Conservation (phyloP, 2,113 vertebrate species). For the Otocyon megalotis region DNA sequence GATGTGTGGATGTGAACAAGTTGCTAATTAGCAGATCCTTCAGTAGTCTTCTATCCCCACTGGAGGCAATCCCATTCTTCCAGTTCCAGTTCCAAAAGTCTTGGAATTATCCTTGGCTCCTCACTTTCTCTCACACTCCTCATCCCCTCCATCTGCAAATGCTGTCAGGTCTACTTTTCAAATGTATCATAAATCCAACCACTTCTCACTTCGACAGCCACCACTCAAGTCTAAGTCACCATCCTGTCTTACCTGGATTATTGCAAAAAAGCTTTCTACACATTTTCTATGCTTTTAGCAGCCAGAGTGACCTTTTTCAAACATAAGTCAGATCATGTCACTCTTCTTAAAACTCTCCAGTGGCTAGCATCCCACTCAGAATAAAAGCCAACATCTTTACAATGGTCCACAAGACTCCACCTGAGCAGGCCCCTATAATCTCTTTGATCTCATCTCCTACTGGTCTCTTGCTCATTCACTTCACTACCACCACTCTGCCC, state of each 20-base stretch:
- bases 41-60: background rate
- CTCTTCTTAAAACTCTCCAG: background rate
- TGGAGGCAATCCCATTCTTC: background rate
- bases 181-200: background rate
- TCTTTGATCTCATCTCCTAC: background rate
- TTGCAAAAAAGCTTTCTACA: background rate
- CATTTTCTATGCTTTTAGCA: background rate
- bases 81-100: background rate
- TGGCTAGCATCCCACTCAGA: background rate
- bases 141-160: background rate
- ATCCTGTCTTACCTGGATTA: background rate
- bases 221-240: background rate
- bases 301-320: background rate
- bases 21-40: background rate
- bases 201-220: background rate
- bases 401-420: background rate
- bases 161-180: background rate
- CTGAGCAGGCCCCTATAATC: background rate
- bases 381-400: conserved; percentile 21
- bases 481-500: background rate
- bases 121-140: background rate
- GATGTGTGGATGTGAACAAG: background rate
- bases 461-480: background rate
- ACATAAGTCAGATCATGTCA: background rate
- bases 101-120: background rate